Percentiles rank a stretch among this genome's conserved stretches.
phyloP scores from a whole-genome alignment of 2,797 vertebrate species.

The Spea hammondii region DNA sequence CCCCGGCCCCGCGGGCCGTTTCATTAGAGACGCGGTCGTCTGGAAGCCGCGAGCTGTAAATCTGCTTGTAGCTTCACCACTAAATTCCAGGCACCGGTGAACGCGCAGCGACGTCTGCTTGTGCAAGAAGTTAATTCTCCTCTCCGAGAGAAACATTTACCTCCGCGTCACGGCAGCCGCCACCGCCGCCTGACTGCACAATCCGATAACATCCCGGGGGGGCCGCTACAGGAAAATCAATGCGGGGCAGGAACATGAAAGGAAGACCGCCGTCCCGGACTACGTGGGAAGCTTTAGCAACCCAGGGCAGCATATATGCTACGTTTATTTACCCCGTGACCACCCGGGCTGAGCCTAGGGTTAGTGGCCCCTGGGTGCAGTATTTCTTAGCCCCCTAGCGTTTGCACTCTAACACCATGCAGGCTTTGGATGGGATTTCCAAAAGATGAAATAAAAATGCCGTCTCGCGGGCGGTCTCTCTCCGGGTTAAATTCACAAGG shows the following conservation, averaged over 20 bases:
- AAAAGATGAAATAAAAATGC: too few relatives aligned
- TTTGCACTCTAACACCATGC: too few relatives aligned
- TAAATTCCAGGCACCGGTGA: constrained; percentile 21
- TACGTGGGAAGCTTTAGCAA: too few relatives aligned
- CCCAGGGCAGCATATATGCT: too few relatives aligned
- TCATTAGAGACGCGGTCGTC: constrained; percentile 12
- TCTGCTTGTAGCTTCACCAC: constrained; percentile 12
- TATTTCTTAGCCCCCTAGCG: too few relatives aligned
- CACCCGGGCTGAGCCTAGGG: too few relatives aligned
- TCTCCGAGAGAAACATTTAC: not conserved
- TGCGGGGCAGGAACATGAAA: not conserved
- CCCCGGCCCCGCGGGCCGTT: not conserved
- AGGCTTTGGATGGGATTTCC: too few relatives aligned
- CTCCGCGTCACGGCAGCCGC: not conserved
- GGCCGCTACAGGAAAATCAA: too few relatives aligned
- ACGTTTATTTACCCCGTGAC: too few relatives aligned
- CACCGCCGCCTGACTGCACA: not conserved
- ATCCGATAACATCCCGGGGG: not conserved
- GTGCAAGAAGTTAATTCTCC: not conserved
- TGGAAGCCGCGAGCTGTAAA: constrained; percentile 19
- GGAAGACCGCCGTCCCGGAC: not conserved
- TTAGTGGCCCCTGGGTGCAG: too few relatives aligned
- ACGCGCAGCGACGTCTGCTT: not conserved
- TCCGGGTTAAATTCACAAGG: too few relatives aligned
- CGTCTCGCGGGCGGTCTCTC: too few relatives aligned